Evolutionary conservation across 1,140 invertebrate genomes (phyloP), one percentile per base, ranked within the genome.

Genomic region (Planococcus citri): DNA sequence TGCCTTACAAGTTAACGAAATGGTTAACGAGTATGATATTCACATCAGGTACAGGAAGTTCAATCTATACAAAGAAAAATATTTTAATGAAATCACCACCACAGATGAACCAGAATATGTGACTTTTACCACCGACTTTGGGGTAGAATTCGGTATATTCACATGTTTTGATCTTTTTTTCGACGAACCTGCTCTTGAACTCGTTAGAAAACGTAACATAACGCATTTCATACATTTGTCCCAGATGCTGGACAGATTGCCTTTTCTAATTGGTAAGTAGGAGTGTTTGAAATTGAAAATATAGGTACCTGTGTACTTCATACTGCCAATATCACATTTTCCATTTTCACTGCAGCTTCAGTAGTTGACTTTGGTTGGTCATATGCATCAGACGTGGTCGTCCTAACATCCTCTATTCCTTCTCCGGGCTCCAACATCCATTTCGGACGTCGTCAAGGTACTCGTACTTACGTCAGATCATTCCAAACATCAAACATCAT

Each of bases 91-190:
- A 4, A 78, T 84, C 12, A 82, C 82, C 58, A 78, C 74, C 20
- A 84, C 86, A 21, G 70, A 74, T 10, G 72, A 76, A 71, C 76
- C 82, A 9, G 79, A 85, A 72, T 37, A 81, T 0, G 77, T 80
- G 0, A 82, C 77, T 3, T 93, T 94, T 72, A 77, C 79, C 3
- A 93, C 91, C 0, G 89, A 92, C 76, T 94, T 94, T 74, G 86
- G 87, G 3, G 88, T 91, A 0, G 86, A 80, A 17, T 94, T 95
- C 75, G 91, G 90, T 0, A 78, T 86, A 1, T 81, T 91, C 24
- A 87, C 84, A 69, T 89, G 88, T 72, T 89, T 89, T 73, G 91
- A 94, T 76, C 80, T 93, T 22, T 72, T 91, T 0, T 87, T 86
- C 74, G 73, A 83, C 58, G 75, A 81, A 2, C 90, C 91, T 0